Evolutionary conservation across 2,113 vertebrate genomes (phyloP).

Genomic region (Dissostichus mawsoni): DNA sequence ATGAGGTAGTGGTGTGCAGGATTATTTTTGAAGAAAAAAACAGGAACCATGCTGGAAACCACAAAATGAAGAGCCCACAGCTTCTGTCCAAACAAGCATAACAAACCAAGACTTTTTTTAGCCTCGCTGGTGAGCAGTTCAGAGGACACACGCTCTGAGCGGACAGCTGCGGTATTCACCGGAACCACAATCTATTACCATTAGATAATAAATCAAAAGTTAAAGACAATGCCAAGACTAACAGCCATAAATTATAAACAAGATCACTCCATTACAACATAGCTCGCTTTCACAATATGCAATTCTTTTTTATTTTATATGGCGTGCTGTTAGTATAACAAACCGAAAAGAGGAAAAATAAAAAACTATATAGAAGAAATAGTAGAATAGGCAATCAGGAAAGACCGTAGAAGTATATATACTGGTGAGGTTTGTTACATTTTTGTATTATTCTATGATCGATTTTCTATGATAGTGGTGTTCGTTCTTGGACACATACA

Average conservation of each 20-base stretch:
- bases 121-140: slow-evolving; percentile 63
- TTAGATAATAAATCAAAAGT: slow-evolving; percentile 81
- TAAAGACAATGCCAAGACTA: slow-evolving; percentile 72
- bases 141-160: slow-evolving; percentile 69
- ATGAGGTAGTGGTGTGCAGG: slow-evolving; percentile 77
- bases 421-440: neutral
- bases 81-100: slow-evolving; percentile 78
- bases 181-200: slow-evolving; percentile 79
- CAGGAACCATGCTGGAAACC: slow-evolving; percentile 73
- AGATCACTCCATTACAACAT: slow-evolving; percentile 59
- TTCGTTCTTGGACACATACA: too few relatives aligned
- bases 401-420: neutral
- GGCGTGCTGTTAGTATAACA: slow-evolving; percentile 49
- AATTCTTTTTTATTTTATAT: slow-evolving; percentile 75
- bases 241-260: slow-evolving; percentile 62
- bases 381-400: slow-evolving; percentile 8
- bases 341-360: slow-evolving; percentile 33
- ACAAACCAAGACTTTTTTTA: slow-evolving; percentile 83
- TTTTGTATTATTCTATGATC: neutral
- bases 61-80: slow-evolving; percentile 80
- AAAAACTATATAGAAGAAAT: slow-evolving; percentile 41
- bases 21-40: slow-evolving; percentile 76
- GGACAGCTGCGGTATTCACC: slow-evolving; percentile 66
- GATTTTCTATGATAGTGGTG: too few relatives aligned
- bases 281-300: slow-evolving; percentile 52